Evolutionary conservation across 2,113 vertebrate genomes (phyloP).

Genomic region (Platycercus adscitus): DNA sequence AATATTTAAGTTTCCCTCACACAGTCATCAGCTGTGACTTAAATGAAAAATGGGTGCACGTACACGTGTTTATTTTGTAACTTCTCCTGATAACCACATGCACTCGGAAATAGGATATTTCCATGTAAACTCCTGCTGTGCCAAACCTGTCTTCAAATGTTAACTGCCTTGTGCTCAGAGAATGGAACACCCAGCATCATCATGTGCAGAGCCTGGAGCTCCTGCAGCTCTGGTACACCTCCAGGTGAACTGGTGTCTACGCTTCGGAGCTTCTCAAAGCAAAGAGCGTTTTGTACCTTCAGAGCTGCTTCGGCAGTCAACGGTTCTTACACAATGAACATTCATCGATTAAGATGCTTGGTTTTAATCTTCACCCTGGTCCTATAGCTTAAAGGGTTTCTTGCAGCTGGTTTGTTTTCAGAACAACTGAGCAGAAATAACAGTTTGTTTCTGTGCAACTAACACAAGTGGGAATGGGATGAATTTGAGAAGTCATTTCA

Average conservation of each 20-base stretch:
- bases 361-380: neutral
- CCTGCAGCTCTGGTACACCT: neutral
- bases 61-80: neutral
- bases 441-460: neutral
- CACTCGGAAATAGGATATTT: neutral
- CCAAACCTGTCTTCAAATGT: neutral
- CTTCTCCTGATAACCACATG: neutral
- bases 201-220: accelerated
- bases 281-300: neutral
- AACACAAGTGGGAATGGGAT: neutral
- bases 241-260: neutral
- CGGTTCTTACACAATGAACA: neutral
- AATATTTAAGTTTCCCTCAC: neutral
- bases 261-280: neutral
- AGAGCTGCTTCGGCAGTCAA: neutral
- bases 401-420: neutral
- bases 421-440: neutral
- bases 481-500: neutral
- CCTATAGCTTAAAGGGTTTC: neutral
- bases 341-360: too few species aligned
- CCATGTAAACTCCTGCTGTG: neutral
- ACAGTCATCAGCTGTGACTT: neutral
- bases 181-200: accelerated
- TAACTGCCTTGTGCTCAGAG: neutral
- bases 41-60: neutral